Base-by-base conservation (phyloP, 2,113 vertebrate genomes). In the Podarcis cretensis region DNA sequence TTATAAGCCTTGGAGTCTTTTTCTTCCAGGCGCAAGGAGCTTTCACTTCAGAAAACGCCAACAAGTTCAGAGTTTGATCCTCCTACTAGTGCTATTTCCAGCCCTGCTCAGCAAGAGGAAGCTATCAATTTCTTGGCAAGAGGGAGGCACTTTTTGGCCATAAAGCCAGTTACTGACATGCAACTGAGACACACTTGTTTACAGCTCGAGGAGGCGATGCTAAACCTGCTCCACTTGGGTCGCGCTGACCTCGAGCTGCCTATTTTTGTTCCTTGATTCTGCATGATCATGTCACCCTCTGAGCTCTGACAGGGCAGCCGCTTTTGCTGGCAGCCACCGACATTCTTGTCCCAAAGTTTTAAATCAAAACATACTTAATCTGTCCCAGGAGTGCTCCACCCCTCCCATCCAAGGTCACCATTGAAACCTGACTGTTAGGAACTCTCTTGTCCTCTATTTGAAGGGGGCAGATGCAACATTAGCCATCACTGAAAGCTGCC, bases 171-270 rank as follows among this genome's bases (percentile, higher is more conserved):
- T 40, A 76, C 89, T 71, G 54, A 87, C 66, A 76, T 88, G 94
- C 95, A 95, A 95, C 89, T 2, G 90, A 97, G 96, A 94, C 27
- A 84, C 83, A 87, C 66, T 77, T 94, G 92, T 96, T 96, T 97
- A 96, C 95, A 95, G 95, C 74, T 76, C 74, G 40, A 74, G 73
- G 89, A 92, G 89, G 95, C 48, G 90, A 91, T 3, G 71, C 83
- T 23, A 59, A 78, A 85, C 73, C 86, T 5, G 1, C 74, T 88
- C 4, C 0, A 5, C 27, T 30, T 0, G 1, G 63, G 90, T 93
- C 90, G 30, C 63, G 0, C 0, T 0, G 89, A 90, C 89, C 84
- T 84, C 25, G 63, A 10, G 48, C 30, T 1, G 43, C 35, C 83
- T 81, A 78, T 86, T 83, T 89, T 87, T 59, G 63, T 59, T 23